These are phyloP conservation scores for Caenorhabditis sp. DNA, from an alignment of 2,888 invertebrate species.

Conservation along the genomic window DNA sequence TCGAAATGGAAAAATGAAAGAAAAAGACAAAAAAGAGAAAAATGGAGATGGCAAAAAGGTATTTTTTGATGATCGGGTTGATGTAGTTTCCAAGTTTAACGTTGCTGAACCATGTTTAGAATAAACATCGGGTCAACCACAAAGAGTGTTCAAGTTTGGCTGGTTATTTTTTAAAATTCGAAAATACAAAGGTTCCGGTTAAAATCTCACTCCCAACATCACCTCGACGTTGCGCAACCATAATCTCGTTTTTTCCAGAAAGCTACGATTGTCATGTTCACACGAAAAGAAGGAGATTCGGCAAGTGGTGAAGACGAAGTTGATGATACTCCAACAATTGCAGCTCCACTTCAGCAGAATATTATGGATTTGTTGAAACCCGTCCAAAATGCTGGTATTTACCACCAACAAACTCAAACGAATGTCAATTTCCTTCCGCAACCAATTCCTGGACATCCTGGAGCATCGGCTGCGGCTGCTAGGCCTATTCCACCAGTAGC, in stretches of 20 bases:
- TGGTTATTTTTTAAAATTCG: too few species aligned
- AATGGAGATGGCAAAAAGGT: neutral
- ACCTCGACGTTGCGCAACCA: too few species aligned
- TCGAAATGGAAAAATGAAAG: neutral
- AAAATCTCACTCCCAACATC: too few species aligned
- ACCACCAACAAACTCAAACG: neutral
- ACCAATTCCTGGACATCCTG: neutral
- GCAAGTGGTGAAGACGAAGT: constrained; percentile 2
- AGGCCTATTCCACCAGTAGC: neutral
- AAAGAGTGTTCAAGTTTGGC: too few species aligned
- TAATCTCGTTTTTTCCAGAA: neutral
- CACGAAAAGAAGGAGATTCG: constrained; percentile 2
- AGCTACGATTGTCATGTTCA: constrained; percentile 1
- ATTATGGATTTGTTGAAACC: neutral
- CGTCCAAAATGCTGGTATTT: neutral
- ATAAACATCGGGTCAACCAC: too few species aligned
- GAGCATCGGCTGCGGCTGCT: neutral
- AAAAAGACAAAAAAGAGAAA: neutral
- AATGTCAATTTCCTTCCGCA: neutral
- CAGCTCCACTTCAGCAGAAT: neutral
- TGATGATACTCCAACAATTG: neutral
- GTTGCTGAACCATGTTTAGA: too few species aligned
- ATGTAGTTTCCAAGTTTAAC: too few species aligned
- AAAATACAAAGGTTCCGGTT: too few species aligned
- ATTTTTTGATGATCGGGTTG: too few species aligned